Conservation (phyloP, 2,888 invertebrate genomes). For the Pammene fasciana region DNA sequence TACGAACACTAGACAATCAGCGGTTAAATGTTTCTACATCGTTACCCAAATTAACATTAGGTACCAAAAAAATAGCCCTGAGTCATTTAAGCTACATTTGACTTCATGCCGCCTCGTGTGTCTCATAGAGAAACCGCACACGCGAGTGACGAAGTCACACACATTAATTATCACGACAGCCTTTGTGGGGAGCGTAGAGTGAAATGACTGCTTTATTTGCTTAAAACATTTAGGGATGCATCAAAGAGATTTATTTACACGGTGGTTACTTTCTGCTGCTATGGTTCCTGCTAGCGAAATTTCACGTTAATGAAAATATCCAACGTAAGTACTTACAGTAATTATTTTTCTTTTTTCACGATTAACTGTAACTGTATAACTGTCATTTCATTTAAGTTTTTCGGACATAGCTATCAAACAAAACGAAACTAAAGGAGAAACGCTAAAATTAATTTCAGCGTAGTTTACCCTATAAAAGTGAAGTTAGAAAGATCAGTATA, state of each 20-base stretch:
- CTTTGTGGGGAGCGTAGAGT: constrained; percentile 54
- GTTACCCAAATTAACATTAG: not conserved
- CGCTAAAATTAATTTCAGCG: too few species aligned
- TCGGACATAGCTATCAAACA: too few species aligned
- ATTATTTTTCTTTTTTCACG: not conserved
- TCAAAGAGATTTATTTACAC: constrained; percentile 38
- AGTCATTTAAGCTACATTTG: constrained; percentile 19
- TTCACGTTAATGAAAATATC: not conserved
- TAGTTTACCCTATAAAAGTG: too few species aligned
- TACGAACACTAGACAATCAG: too few species aligned
- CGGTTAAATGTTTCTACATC: too few species aligned
- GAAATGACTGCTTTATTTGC: constrained; percentile 46
- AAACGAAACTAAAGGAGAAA: too few species aligned
- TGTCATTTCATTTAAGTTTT: too few species aligned
- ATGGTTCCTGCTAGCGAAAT: constrained; percentile 7
- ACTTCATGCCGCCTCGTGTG: constrained; percentile 27
- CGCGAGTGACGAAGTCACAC: constrained; percentile 43
- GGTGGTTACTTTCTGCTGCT: constrained; percentile 22
- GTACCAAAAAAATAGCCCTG: not conserved
- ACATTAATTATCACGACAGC: constrained; percentile 61
- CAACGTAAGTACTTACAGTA: not conserved
- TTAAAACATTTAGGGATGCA: constrained; percentile 37
- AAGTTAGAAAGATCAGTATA: too few species aligned
- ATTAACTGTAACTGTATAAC: too few species aligned
- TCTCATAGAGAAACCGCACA: constrained; percentile 13